Percentiles rank a stretch among this genome's conserved stretches.
Conservation (phyloP, 2,888 invertebrate species). For the Dinocampus coccinellae region DNA sequence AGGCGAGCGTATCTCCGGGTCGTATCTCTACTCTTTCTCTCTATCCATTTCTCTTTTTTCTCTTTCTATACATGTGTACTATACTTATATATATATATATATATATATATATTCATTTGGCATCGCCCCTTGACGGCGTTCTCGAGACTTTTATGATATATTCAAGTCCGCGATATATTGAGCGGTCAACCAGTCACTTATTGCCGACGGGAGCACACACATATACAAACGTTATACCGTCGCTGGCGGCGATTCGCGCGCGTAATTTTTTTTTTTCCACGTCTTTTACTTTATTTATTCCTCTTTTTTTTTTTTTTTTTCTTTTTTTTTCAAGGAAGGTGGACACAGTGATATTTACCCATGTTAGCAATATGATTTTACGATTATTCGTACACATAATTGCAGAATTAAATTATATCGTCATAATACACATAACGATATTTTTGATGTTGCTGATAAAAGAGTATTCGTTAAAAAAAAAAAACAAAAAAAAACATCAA, state of each 20-base stretch:
- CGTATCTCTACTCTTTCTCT: constrained; percentile 49
- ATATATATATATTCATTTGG: constrained; percentile 27
- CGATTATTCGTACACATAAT: constrained; percentile 6
- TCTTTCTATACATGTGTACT: constrained; percentile 3
- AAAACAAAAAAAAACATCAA: no score
- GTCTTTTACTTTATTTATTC: background rate
- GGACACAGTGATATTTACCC: background rate
- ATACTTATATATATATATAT: constrained; percentile 6
- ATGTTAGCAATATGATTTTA: constrained; percentile 1
- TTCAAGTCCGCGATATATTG: constrained; percentile 47
- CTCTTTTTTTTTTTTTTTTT: background rate
- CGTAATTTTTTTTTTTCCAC: background rate
- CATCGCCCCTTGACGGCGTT: constrained; percentile 39
- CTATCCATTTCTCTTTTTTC: constrained; percentile 22
- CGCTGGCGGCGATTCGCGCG: constrained; percentile 24
- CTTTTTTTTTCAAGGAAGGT: background rate
- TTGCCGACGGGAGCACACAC: constrained; percentile 22
- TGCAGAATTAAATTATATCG: constrained; percentile 1
- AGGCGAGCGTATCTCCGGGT: constrained; percentile 56
- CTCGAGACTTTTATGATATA: constrained; percentile 50
- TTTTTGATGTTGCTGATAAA: background rate
- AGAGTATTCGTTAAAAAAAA: no score
- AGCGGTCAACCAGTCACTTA: constrained; percentile 49
- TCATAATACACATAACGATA: background rate
- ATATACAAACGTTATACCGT: constrained; percentile 30